Evolutionary conservation across 2,888 invertebrate species (phyloP).

Genomic region (Creontiades dilutus): DNA sequence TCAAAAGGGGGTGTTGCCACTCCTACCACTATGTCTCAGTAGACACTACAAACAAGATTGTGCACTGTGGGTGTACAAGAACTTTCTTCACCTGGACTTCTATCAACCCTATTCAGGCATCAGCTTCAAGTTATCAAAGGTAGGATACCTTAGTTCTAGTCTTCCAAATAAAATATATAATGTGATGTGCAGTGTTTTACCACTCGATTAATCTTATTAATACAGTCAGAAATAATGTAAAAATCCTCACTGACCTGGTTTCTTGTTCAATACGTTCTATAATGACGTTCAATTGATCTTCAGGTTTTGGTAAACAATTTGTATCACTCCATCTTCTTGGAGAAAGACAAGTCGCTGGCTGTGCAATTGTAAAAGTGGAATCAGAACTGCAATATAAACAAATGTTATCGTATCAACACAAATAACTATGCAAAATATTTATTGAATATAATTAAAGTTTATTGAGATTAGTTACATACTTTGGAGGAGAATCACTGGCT

Average conservation of each 20-base stretch:
- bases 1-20: too few species aligned
- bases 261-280: conserved; percentile 85
- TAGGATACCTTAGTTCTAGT: too few species aligned
- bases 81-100: too few species aligned
- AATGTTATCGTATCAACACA: neutral
- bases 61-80: too few species aligned
- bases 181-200: too few species aligned
- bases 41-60: too few species aligned
- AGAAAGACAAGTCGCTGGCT: neutral
- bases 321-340: neutral
- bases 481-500: conserved; percentile 40
- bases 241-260: conserved; percentile 77
- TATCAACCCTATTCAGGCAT: too few species aligned
- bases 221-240: too few species aligned
- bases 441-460: neutral
- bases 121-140: too few species aligned
- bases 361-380: conserved; percentile 4
- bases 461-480: neutral
- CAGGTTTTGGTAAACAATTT: conserved; percentile 70
- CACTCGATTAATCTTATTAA: too few species aligned
- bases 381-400: neutral
- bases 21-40: too few species aligned
- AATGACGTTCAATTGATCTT: conserved; percentile 84
- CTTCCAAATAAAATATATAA: too few species aligned
- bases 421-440: neutral